Evolutionary conservation across 2,113 vertebrate genomes (phyloP).

Genomic region (Mastomys coucha): DNA sequence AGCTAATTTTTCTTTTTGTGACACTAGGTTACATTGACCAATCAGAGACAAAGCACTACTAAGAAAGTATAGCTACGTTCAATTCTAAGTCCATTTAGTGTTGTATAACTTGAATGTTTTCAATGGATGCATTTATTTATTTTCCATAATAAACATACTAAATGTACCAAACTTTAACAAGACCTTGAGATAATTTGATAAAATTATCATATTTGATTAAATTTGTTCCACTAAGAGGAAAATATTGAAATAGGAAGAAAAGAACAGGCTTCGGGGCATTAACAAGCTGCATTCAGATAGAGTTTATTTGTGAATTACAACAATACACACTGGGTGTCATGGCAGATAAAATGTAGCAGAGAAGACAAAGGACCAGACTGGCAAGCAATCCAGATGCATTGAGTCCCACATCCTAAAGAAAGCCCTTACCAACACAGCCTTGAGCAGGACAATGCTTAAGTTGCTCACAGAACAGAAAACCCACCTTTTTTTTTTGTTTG

Average conservation of each 20-base stretch:
- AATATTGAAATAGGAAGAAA: background rate
- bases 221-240: background rate
- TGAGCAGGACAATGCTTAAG: background rate
- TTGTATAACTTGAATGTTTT: background rate
- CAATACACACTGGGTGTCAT: rapidly evolving
- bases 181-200: background rate
- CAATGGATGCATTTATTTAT: background rate
- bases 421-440: rapidly evolving
- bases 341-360: rapidly evolving
- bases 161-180: background rate
- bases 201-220: background rate
- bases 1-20: background rate
- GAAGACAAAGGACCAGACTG: background rate
- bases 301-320: background rate
- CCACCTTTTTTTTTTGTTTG: background rate
- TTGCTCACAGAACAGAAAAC: background rate
- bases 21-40: background rate
- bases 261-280: background rate
- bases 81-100: background rate
- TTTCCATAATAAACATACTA: background rate
- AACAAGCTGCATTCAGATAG: background rate
- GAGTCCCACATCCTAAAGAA: background rate
- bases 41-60: background rate
- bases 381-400: background rate
- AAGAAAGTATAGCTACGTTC: background rate